Evolutionary conservation across 2,888 invertebrate species (phyloP).

Genomic region (Syritta pipiens): DNA sequence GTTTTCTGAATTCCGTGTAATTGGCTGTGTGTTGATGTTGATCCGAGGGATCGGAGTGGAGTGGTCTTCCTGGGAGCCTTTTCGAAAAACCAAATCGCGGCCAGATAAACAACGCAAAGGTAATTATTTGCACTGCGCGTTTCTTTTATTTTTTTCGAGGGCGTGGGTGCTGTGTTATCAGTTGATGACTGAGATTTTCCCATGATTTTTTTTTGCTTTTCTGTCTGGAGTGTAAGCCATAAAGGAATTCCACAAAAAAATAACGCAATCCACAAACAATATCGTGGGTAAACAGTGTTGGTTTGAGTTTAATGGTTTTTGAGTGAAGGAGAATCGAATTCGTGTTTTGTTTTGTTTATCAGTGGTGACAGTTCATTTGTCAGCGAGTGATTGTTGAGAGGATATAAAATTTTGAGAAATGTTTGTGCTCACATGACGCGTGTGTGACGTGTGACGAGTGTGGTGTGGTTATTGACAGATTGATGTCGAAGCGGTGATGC

Average conservation of each 20-base stretch:
- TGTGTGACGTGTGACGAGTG: too few species aligned
- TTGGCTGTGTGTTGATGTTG: slow-evolving; percentile 9
- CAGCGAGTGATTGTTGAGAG: slow-evolving; percentile 33
- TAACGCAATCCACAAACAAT: slow-evolving; percentile 14
- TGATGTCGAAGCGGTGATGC: too few species aligned
- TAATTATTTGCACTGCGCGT: too few species aligned
- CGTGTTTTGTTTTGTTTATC: slow-evolving; percentile 34
- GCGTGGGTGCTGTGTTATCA: too few species aligned
- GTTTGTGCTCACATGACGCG: slow-evolving; percentile 33
- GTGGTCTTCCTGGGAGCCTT: slow-evolving; percentile 31
- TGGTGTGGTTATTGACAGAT: too few species aligned
- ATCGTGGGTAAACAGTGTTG: neutral
- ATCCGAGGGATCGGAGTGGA: slow-evolving; percentile 34
- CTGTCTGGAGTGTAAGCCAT: too few species aligned
- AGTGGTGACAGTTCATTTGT: slow-evolving; percentile 58
- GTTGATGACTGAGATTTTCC: too few species aligned
- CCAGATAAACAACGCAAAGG: neutral
- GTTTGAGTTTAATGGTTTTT: slow-evolving; percentile 31
- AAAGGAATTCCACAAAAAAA: too few species aligned
- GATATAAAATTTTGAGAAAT: slow-evolving; percentile 34
- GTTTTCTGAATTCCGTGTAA: too few species aligned
- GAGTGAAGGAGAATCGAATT: too few species aligned
- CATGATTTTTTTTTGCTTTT: too few species aligned
- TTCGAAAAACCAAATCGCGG: neutral
- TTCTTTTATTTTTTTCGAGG: too few species aligned